Evolutionary conservation across 2,113 vertebrate species (phyloP).

Genomic region (Cololabis saira): DNA sequence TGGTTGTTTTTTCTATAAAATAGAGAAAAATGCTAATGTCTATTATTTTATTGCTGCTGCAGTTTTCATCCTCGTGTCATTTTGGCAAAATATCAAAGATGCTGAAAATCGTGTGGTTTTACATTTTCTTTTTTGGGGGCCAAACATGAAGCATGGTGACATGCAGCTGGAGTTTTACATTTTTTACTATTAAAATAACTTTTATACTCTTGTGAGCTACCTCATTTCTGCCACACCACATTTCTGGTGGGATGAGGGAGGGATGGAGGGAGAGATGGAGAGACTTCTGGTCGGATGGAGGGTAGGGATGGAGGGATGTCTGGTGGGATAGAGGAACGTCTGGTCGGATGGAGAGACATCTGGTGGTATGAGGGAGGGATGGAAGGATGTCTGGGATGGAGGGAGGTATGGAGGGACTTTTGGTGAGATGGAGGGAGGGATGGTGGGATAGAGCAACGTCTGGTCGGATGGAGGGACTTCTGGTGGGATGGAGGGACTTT

Average conservation of each 20-base stretch:
- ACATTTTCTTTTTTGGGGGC: not conserved
- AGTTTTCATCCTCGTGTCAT: not conserved
- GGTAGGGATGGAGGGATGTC: no score
- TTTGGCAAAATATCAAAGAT: not conserved
- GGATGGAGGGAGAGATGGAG: no score
- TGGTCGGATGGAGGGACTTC: not conserved
- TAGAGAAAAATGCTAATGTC: not conserved
- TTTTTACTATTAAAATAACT: constrained; percentile 36
- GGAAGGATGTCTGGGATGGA: no score
- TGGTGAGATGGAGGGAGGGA: no score
- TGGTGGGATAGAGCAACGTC: no score
- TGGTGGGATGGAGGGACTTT: not conserved
- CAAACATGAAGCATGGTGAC: not conserved
- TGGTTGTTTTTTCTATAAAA: not conserved
- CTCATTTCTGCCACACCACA: not conserved
- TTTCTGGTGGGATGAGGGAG: no score
- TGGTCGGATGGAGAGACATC: not conserved
- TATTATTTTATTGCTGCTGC: not conserved
- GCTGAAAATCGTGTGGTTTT: not conserved
- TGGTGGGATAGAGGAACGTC: no score
- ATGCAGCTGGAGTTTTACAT: not conserved
- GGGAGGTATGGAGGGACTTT: not conserved
- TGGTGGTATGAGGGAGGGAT: no score
- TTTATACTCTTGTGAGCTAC: constrained; percentile 15
- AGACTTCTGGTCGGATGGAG: not conserved